Evolutionary conservation across 1,140 invertebrate genomes (phyloP).

Genomic region (Drosophila dunni): DNA sequence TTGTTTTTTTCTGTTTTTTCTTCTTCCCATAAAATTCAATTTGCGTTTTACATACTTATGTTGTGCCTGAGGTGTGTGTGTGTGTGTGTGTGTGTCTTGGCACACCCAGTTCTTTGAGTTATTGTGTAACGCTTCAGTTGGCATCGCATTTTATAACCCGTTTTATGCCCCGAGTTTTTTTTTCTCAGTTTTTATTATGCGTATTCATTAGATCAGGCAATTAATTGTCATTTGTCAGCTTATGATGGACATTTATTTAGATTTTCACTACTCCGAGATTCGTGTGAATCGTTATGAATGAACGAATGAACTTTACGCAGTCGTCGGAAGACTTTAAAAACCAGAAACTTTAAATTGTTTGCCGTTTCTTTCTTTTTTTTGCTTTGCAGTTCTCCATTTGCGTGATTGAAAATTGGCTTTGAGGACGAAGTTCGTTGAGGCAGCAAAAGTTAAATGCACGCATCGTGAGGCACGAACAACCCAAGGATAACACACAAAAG

Average conservation of each 20-base stretch:
- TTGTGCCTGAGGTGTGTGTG: constrained; percentile 24
- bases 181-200: constrained; percentile 17
- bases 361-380: constrained; percentile 4
- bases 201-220: constrained; percentile 69
- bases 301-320: constrained; percentile 18
- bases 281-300: constrained; percentile 21
- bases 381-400: constrained; percentile 11
- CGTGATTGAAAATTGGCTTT: constrained; percentile 36
- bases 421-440: constrained; percentile 13
- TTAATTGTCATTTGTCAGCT: constrained; percentile 79
- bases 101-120: constrained; percentile 59
- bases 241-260: constrained; percentile 41
- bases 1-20: constrained; percentile 62
- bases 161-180: constrained; percentile 40
- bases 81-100: constrained; percentile 45
- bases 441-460: constrained; percentile 41
- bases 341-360: constrained; percentile 10
- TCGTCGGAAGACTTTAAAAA: neutral
- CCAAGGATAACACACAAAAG: neutral
- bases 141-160: constrained; percentile 66
- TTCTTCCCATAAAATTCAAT: constrained; percentile 78
- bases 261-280: neutral
- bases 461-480: constrained; percentile 7
- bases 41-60: constrained; percentile 61
- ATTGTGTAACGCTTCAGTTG: constrained; percentile 41